Conservation (phyloP, 2,113 vertebrate genomes). For the Lepus americanus region DNA sequence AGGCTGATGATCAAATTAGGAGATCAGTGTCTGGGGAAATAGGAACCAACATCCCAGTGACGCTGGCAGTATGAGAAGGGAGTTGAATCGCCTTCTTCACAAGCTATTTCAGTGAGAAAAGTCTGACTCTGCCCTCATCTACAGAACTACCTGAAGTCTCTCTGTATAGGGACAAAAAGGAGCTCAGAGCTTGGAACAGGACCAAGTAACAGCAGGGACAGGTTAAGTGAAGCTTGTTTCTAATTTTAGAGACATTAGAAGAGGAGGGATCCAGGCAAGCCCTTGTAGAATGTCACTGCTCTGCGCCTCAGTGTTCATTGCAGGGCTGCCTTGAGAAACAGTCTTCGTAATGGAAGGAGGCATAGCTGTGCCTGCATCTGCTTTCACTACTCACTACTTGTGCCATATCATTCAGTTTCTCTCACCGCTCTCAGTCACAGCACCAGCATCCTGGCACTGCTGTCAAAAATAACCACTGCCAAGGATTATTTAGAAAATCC, state of each 20-base stretch:
- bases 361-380: too few relatives aligned
- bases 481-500: background rate
- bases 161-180: background rate
- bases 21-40: slow-evolving; percentile 1
- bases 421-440: background rate
- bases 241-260: slow-evolving; percentile 4
- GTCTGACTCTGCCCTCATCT: background rate
- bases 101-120: slow-evolving; percentile 18
- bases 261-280: background rate
- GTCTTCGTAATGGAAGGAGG: background rate
- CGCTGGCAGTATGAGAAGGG: background rate
- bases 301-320: background rate
- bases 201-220: background rate
- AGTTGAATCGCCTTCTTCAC: background rate
- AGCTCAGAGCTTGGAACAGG: background rate
- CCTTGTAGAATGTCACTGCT: background rate
- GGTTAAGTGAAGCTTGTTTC: background rate
- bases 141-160: background rate
- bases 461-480: background rate
- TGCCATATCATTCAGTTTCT: background rate
- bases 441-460: background rate
- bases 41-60: background rate
- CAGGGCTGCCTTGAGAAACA: background rate
- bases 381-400: background rate
- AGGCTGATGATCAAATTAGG: slow-evolving; percentile 3